Evolutionary conservation across 2,113 vertebrate genomes (phyloP), one percentile per base, ranked within the genome.

Genomic region (Porphyrio hochstetteri): DNA sequence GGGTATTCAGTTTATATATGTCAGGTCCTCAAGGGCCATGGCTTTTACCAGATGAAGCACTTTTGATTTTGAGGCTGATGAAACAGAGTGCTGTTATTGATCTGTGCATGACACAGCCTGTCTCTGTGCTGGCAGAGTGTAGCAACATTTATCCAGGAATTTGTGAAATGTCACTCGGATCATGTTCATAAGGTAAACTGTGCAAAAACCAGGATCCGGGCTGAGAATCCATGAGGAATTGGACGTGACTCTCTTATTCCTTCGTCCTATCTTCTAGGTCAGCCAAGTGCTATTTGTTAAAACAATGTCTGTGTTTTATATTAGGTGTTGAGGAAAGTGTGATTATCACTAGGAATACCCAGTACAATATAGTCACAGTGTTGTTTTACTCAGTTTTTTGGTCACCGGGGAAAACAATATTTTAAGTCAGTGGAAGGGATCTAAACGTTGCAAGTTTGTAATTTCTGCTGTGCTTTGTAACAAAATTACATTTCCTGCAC

Each of bases 61-160:
- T 98, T 97, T 97, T 98, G 98, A 98, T 98, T 98, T 98, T 97
- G 97, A 98, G 88, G 93, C 98, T 98, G 98, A 98, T 98, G 98
- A 98, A 98, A 98, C 94, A 97, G 96, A 88, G 97, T 96, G 95
- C 91, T 95, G 35, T 98, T 98, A 98, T 98, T 98, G 98, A 98
- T 98, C 98, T 97, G 97, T 97, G 97, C 97, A 96, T 98, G 98
- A 98, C 98, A 98, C 92, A 97, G 98, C 91, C 97, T 97, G 97
- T 97, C 97, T 98, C 91, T 98, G 96, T 98, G 95, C 97, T 97
- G 95, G 96, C 96, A 97, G 97, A 98, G 97, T 98, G 96, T 98
- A 98, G 98, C 98, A 98, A 98, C 98, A 98, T 98, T 98, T 98
- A 98, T 98, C 98, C 98, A 98, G 98, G 98, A 98, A 98, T 98